phyloP scores from a whole-genome alignment of 2,797 vertebrate species.

The Dryobates pubescens region DNA sequence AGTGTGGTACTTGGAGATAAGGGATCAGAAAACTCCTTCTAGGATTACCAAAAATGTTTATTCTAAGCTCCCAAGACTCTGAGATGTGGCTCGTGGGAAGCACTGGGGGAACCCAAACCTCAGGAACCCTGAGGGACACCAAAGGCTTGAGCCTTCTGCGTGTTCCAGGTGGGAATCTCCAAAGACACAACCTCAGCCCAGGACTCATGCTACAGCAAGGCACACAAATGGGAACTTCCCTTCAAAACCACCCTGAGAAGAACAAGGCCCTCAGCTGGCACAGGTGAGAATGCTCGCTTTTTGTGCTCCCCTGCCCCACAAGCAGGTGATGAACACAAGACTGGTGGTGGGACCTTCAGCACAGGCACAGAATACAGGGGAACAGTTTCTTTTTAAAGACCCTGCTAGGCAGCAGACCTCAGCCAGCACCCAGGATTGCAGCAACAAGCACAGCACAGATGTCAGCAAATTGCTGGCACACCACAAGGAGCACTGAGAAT shows the following conservation, averaged over 20 bases:
- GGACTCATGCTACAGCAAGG: neutral
- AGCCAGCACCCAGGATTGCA: fast-evolving
- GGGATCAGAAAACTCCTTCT: neutral
- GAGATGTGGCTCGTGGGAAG: neutral
- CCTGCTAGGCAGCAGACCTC: neutral
- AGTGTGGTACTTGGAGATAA: neutral
- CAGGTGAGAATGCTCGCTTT: neutral
- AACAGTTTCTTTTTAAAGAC: neutral
- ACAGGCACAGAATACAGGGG: neutral
- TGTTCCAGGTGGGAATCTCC: neutral
- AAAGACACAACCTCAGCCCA: neutral
- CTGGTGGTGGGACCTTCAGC: fast-evolving
- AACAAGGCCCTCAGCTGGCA: neutral
- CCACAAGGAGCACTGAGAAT: neutral
- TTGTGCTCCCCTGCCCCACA: neutral
- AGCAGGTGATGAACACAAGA: neutral
- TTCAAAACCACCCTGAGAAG: neutral
- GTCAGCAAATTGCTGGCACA: neutral
- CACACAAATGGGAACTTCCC: neutral
- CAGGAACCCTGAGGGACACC: neutral
- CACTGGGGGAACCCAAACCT: neutral
- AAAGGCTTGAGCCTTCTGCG: neutral
- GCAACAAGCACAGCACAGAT: neutral
- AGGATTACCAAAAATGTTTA: neutral
- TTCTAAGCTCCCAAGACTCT: neutral